Conservation (phyloP, 2,113 vertebrate species). For the Phodopus roborovskii region DNA sequence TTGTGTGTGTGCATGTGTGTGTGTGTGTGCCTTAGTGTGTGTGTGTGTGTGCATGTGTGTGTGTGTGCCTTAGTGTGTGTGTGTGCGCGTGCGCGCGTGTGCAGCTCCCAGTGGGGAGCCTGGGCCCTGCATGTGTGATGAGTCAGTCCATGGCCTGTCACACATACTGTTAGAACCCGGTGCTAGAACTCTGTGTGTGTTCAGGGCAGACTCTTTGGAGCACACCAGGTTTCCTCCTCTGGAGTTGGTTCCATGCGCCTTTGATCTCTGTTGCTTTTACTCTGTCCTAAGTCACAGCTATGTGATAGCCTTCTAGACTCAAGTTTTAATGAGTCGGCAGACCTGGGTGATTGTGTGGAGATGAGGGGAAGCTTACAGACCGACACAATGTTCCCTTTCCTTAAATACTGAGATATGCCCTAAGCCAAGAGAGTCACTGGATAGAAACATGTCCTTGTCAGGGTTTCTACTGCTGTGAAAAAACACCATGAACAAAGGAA, state of each 20-base stretch:
- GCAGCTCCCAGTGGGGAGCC: not conserved
- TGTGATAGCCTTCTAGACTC: not conserved
- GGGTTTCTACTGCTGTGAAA: not conserved
- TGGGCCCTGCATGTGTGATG: not conserved
- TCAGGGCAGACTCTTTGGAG: not conserved
- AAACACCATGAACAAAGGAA: not conserved
- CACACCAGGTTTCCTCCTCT: not conserved
- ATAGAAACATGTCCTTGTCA: not conserved
- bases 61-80: too few relatives aligned
- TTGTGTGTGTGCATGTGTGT: too few relatives aligned
- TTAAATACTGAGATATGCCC: not conserved
- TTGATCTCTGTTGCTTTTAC: not conserved
- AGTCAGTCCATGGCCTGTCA: not conserved
- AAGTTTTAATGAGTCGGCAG: not conserved
- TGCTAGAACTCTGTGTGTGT: not conserved
- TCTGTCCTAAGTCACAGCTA: not conserved
- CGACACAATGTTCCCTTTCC: not conserved
- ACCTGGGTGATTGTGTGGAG: not conserved
- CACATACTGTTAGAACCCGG: not conserved
- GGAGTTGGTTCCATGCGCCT: not conserved
- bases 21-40: not conserved
- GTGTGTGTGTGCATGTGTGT: too few relatives aligned
- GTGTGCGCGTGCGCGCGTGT: not conserved
- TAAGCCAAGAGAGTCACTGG: not conserved
- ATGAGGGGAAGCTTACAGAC: not conserved